phyloP scores from a whole-genome alignment of 2,797 vertebrate species.

The Rhinella marina region DNA sequence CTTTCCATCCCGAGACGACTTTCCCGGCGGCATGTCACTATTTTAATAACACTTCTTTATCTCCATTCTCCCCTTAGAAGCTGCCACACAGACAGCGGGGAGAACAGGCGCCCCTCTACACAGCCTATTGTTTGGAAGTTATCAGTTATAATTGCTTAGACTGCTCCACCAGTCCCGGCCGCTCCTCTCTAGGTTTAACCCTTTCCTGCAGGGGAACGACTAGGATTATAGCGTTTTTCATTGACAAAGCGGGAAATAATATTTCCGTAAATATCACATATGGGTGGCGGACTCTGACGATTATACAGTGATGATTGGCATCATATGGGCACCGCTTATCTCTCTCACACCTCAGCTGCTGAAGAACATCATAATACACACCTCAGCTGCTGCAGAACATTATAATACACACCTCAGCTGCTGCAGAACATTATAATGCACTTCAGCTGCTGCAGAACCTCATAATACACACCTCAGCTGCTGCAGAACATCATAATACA shows the following conservation, averaged over 20 bases:
- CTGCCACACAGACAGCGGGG: slow-evolving; percentile 73
- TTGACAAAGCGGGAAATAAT: not conserved
- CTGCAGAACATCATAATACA: too few relatives aligned
- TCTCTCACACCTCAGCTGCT: not conserved
- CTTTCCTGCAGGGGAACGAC: not conserved
- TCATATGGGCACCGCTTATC: not conserved
- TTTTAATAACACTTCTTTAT: slow-evolving; percentile 85
- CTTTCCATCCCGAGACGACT: slow-evolving; percentile 74
- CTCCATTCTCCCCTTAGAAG: slow-evolving; percentile 75
- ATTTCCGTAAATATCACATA: not conserved
- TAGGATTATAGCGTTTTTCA: not conserved
- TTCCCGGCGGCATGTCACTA: slow-evolving; percentile 76
- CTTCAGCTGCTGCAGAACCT: too few relatives aligned
- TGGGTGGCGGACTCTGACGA: not conserved
- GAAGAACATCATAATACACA: not conserved
- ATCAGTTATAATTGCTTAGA: slow-evolving; percentile 68
- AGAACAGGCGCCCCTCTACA: slow-evolving; percentile 49
- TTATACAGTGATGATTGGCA: not conserved
- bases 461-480: too few relatives aligned
- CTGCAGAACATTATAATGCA: not conserved
- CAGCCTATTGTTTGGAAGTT: slow-evolving; percentile 69
- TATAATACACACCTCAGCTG: not conserved
- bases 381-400: not conserved
- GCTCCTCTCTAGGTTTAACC: not conserved
- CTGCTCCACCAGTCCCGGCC: not conserved